Conservation (phyloP, 2,113 vertebrate species). For the Xyliphius kryptos region DNA sequence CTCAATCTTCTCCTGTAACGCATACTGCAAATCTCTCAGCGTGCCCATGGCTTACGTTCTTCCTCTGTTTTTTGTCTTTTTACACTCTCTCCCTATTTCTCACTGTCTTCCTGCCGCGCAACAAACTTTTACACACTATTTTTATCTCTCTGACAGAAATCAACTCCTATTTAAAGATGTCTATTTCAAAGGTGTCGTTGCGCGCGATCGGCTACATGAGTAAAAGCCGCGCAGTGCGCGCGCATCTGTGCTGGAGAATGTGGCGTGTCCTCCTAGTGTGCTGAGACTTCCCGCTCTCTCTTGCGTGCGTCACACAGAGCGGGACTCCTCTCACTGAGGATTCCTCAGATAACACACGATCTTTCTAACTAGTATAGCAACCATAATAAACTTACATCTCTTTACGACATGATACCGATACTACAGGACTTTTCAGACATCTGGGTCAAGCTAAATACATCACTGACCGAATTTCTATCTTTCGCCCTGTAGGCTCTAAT, state of each 20-base stretch:
- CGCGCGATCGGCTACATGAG: constrained; percentile 3
- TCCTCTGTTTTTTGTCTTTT: constrained; percentile 28
- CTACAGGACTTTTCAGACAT: no score
- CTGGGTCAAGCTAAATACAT: constrained; percentile 5
- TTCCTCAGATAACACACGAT: not conserved
- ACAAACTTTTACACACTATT: no score
- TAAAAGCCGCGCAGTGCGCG: not conserved
- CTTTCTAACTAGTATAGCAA: no score
- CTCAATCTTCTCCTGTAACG: constrained; percentile 98
- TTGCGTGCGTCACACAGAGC: constrained; percentile 8
- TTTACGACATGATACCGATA: no score
- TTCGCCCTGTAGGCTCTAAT: not conserved
- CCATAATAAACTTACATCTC: no score
- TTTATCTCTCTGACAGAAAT: no score
- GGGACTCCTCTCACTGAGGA: not conserved
- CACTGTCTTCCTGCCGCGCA: not conserved
- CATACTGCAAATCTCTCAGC: constrained; percentile 95
- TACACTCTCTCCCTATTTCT: not conserved
- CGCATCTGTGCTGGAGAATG: constrained; percentile 23
- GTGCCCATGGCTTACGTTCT: constrained; percentile 76
- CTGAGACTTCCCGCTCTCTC: not conserved
- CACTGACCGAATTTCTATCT: constrained; percentile 9
- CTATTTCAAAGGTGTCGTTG: not conserved
- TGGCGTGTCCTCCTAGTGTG: not conserved
- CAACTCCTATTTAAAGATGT: no score